A percentile compares a stretch with the other conserved stretches of the same genome.
These are phyloP conservation scores for Tyria jacobaeae DNA, from an alignment of 2,888 invertebrate species.

Conservation along the genomic window DNA sequence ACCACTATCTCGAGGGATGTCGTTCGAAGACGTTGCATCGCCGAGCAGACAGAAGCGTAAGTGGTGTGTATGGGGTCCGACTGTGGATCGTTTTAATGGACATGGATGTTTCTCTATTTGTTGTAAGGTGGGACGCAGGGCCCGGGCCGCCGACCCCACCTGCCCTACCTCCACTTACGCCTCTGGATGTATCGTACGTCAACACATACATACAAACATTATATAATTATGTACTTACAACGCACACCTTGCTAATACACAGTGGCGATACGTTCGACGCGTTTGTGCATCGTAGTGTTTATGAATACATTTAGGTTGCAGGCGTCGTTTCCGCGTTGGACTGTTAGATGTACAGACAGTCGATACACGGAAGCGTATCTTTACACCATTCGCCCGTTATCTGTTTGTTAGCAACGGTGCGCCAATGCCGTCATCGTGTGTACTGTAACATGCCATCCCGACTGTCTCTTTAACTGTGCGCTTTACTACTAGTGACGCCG, in stretches of 20 bases:
- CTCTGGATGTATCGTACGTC: constrained; percentile 87
- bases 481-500: constrained; percentile 45
- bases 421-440: constrained; percentile 45
- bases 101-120: constrained; percentile 80
- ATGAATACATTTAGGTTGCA: constrained; percentile 30
- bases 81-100: constrained; percentile 77
- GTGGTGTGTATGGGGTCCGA: constrained; percentile 82
- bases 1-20: constrained; percentile 14
- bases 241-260: constrained; percentile 68
- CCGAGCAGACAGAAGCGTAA: constrained; percentile 83
- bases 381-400: constrained; percentile 33
- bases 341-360: constrained; percentile 30
- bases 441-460: constrained; percentile 44
- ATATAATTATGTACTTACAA: constrained; percentile 37
- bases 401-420: constrained; percentile 57
- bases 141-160: constrained; percentile 85
- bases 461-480: constrained; percentile 42
- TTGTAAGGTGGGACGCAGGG: constrained; percentile 86
- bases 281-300: constrained; percentile 17
- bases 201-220: constrained; percentile 59
- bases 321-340: constrained; percentile 31
- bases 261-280: constrained; percentile 50
- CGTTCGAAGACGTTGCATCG: constrained; percentile 38
- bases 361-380: constrained; percentile 18
- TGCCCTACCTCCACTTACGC: constrained; percentile 87